phyloP scores from a whole-genome alignment of 2,113 vertebrate genomes.

The Epinephelus fuscoguttatus region DNA sequence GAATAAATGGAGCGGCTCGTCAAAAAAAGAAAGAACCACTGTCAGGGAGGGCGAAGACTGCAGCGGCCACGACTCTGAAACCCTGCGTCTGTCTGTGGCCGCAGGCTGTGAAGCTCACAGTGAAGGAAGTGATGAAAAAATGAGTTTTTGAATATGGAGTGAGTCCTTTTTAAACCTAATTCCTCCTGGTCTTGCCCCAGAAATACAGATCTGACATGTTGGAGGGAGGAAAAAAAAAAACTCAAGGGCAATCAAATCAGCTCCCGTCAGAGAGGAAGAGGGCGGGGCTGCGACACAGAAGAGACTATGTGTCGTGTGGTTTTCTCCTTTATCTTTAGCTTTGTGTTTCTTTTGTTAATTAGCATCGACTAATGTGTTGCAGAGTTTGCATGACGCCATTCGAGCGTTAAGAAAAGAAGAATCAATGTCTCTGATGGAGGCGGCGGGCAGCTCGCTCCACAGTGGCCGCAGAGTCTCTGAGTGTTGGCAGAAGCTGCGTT shows the following conservation, averaged over 20 bases:
- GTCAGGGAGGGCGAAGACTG: conserved; percentile 38
- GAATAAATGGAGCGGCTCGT: conserved; percentile 72
- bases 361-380: conserved; percentile 26
- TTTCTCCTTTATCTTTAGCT: conserved; percentile 17
- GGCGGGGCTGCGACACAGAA: conserved; percentile 11
- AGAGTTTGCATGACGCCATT: conserved; percentile 17
- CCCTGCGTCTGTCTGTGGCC: conserved; percentile 10
- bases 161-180: conserved; percentile 70
- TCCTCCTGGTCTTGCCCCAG: conserved; percentile 71
- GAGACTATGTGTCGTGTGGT: neutral
- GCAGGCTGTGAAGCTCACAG: conserved; percentile 48
- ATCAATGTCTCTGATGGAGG: conserved; percentile 22
- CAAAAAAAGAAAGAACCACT: conserved; percentile 36
- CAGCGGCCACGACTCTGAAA: conserved; percentile 43
- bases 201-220: conserved; percentile 72
- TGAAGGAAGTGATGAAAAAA: conserved; percentile 55
- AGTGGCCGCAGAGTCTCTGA: neutral
- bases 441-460: neutral
- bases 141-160: conserved; percentile 72
- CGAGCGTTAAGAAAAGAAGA: conserved; percentile 9
- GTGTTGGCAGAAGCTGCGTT: conserved; percentile 13
- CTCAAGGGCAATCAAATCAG: conserved; percentile 66
- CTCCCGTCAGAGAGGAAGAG: conserved; percentile 54
- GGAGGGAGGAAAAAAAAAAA: conserved; percentile 19
- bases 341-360: conserved; percentile 38